Evolutionary conservation across 2,797 vertebrate species (phyloP), one percentile per base, ranked within the genome.

Genomic region (Oceanodroma leucorhoa): DNA sequence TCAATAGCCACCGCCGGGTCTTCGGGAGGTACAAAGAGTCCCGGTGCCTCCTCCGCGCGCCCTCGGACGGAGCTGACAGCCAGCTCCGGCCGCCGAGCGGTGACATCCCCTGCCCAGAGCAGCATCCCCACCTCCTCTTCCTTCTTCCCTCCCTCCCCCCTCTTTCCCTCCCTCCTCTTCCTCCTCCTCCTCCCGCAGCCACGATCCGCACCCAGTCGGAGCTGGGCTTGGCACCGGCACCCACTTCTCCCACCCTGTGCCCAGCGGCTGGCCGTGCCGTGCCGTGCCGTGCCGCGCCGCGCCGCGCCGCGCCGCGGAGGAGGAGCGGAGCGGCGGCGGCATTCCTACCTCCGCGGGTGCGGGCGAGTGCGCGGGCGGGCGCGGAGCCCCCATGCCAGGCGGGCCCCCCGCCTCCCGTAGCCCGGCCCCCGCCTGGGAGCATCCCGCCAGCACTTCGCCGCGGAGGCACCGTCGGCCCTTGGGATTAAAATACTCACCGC

Each of bases 141-240:
- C 73, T 93, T 26, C 90, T 76, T 80, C 88, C 91, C 86, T 94
- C 89, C 90, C 71, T 77, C 76, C 57, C 13, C 24, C 8, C 34
- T 83, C n/a, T 45, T 73, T 93, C 92, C 87, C 72, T 84, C 94
- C 54, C 55, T 73, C 84, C 62, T 94, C 83, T 48, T 92, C 86
- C 51, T 94, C 95, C 95, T 93, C 94, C 94, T 94, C 94, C 94
- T 93, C 95, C 87, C n/a, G 87, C 94, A 94, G 76, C 72, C 95
- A 83, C 90, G 51, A 91, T 96, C 94, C 95, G 92, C 95, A 82
- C 90, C 93, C 95, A 95, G 92, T 95, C 79, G 71, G 89, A 92
- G 84, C 95, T 54, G 87, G 75, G 90, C 87, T 93, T 80, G 93
- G 91, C 91, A 85, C 66, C 30, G 81, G 71, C 94, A 65, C 91